These are phyloP conservation scores for Orchesella cincta DNA, from an alignment of 1,140 invertebrate species.

Conservation along the genomic window DNA sequence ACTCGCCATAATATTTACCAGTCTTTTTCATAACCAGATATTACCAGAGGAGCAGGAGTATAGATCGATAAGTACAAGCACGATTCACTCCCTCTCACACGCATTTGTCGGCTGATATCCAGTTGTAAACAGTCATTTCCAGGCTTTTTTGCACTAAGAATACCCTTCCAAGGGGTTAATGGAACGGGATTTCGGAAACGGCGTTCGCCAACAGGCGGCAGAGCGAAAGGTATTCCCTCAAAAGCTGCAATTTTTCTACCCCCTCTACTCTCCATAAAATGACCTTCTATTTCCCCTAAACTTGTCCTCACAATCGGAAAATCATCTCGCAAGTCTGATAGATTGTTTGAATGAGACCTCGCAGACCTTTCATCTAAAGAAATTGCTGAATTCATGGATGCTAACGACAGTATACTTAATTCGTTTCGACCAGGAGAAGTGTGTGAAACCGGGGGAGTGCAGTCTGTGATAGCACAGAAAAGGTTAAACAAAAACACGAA, in stretches of 20 bases:
- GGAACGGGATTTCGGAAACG: slow-evolving; percentile 1
- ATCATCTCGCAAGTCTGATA: too few species aligned
- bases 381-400: too few species aligned
- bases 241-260: slow-evolving; percentile 2
- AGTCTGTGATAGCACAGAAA: slow-evolving; percentile 13
- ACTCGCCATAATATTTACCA: too few species aligned
- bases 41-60: background rate
- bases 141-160: background rate
- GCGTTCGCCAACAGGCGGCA: background rate
- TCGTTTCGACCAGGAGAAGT: background rate
- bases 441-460: background rate
- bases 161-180: background rate
- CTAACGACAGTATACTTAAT: too few species aligned
- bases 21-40: too few species aligned
- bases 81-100: background rate
- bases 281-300: background rate
- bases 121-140: background rate
- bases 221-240: background rate
- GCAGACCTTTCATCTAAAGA: too few species aligned
- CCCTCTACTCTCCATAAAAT: background rate
- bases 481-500: background rate
- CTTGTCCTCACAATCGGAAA: background rate
- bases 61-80: background rate
- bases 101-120: background rate
- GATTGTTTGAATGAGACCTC: background rate